Percentiles rank a stretch among this genome's conserved stretches.
phyloP scores from a whole-genome alignment of 2,113 vertebrate genomes.

The Nyctereutes procyonoides region DNA sequence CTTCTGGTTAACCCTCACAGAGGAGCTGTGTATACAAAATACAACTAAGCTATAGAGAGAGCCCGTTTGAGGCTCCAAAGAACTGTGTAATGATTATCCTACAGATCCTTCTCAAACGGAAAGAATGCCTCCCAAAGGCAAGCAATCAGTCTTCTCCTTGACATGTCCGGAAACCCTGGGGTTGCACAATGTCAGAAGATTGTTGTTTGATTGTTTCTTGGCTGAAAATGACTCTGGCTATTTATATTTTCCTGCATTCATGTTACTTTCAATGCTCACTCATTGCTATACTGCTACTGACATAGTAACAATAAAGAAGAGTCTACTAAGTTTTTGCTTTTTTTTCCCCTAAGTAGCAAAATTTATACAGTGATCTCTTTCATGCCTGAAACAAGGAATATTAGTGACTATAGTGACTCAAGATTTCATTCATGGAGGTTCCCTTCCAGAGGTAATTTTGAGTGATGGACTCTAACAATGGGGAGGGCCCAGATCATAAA shows the following conservation, averaged over 20 bases:
- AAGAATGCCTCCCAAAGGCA: background rate
- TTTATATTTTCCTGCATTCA: constrained; percentile 33
- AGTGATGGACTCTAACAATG: background rate
- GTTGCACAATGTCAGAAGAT: background rate
- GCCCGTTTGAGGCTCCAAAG: background rate
- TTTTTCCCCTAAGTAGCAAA: background rate
- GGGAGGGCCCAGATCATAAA: background rate
- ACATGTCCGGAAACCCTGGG: background rate
- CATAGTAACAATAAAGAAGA: background rate
- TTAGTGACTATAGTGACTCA: background rate
- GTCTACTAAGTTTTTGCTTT: background rate
- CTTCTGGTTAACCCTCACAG: constrained; percentile 50
- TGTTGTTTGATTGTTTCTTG: constrained; percentile 3
- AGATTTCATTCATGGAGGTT: background rate
- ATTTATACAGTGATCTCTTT: background rate
- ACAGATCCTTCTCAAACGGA: background rate
- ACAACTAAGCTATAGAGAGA: constrained; percentile 1
- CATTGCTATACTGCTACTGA: background rate
- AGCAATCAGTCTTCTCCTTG: background rate
- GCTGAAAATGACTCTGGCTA: constrained; percentile 23
- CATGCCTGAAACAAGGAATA: background rate
- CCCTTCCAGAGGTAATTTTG: background rate
- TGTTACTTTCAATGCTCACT: background rate
- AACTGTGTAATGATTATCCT: background rate
- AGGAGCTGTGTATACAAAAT: constrained; percentile 28